A percentile compares a stretch with the other conserved stretches of the same genome.
Evolutionary conservation across 1,140 invertebrate genomes (phyloP).

Genomic region (Formica exsecta): DNA sequence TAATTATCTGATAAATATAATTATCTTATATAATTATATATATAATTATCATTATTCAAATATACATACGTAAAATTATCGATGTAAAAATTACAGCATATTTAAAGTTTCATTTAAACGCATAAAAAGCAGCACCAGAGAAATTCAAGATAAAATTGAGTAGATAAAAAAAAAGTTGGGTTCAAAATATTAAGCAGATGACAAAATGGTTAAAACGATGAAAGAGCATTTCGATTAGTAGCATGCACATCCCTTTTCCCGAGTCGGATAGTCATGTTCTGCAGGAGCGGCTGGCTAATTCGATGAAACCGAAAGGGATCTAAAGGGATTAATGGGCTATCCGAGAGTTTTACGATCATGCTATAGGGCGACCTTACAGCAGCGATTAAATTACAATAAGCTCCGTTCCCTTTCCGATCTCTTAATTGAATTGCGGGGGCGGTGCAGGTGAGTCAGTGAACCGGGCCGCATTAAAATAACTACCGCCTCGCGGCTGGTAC

Average conservation of each 20-base stretch:
- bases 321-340: slow-evolving; percentile 67
- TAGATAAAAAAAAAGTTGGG: background rate
- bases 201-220: background rate
- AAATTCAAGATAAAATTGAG: background rate
- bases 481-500: slow-evolving; percentile 55
- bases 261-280: slow-evolving; percentile 6
- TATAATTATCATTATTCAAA: background rate
- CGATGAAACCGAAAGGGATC: slow-evolving; percentile 57
- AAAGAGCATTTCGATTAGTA: slow-evolving; percentile 17
- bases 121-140: background rate
- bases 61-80: background rate
- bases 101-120: background rate
- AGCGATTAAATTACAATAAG: slow-evolving; percentile 76
- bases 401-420: slow-evolving; percentile 59
- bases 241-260: background rate
- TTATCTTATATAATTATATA: too few species aligned
- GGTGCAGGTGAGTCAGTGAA: slow-evolving; percentile 68
- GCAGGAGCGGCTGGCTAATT: slow-evolving; percentile 55
- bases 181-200: background rate
- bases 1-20: background rate
- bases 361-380: slow-evolving; percentile 57
- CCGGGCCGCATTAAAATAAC: slow-evolving; percentile 72
- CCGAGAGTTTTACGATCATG: slow-evolving; percentile 69
- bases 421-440: slow-evolving; percentile 72
- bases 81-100: too few species aligned